Evolutionary conservation across 2,113 vertebrate genomes (phyloP), one percentile per base, ranked within the genome.

Genomic region (Sialia sialis): DNA sequence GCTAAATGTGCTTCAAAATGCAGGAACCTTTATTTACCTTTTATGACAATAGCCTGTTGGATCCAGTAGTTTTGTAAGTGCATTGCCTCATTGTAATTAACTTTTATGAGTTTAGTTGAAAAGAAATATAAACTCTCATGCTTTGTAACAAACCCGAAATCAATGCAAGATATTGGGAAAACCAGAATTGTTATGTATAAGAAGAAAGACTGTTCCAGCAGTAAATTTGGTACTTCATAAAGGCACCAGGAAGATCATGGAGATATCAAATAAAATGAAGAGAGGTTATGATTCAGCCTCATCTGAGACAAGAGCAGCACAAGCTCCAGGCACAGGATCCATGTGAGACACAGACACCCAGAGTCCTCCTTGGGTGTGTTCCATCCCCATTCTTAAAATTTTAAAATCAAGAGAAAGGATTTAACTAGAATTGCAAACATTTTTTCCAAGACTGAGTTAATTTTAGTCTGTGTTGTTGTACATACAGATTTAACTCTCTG

Each of bases 21-120:
- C 60, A 75, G 90, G 80, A 92, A 77, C 84, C 73, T 92, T 87
- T 87, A 77, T 90, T 95, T 93, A 87, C 73, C 75, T 92, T 92
- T 86, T 89, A 84, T 89, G 73, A 59, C 48, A 43, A 76, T 81
- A 68, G 64, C 73, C 69, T 74, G 44, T 70, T 88, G 80, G 51
- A 79, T 67, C 51, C 72, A 79, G 59, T 26, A 67, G 60, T 38
- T 85, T 59, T 78, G 17, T 66, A 68, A 83, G 41, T 55, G 59
- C 14, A 2, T 60, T 82, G 66, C 58, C n/a, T 89, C 26, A 3
- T 58, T 87, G 56, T 60, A 90, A 90, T 94, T 86, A 78, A 72
- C 68, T 89, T 87, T 48, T 72, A 79, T 60, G 87, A 56, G 49
- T 54, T 91, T 46, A 43, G 56, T 54, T 80, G 88, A 69, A 94